Evolutionary conservation across 2,888 invertebrate genomes (phyloP).

Genomic region (Timandra comae): DNA sequence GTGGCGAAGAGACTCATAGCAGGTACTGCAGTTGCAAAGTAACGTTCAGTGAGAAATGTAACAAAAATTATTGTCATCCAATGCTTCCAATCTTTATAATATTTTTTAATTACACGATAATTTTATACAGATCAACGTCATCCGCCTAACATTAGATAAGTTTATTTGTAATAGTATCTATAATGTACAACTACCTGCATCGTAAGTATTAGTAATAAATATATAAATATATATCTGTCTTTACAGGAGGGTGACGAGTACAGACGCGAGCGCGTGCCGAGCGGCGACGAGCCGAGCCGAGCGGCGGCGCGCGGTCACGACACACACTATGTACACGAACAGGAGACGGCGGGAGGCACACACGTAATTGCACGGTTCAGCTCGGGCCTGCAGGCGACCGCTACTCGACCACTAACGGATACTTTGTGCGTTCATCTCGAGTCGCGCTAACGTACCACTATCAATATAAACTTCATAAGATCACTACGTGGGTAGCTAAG

Average conservation of each 20-base stretch:
- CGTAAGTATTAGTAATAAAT: slow-evolving; percentile 29
- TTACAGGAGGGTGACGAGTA: background rate
- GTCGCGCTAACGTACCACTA: slow-evolving; percentile 33
- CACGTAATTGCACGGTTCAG: slow-evolving; percentile 41
- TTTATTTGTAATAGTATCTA: background rate
- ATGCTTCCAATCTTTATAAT: slow-evolving; percentile 65
- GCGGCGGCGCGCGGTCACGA: slow-evolving; percentile 10
- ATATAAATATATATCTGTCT: slow-evolving; percentile 8
- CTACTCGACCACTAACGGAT: slow-evolving; percentile 19
- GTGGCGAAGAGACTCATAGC: background rate
- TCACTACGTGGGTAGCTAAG: slow-evolving; percentile 43
- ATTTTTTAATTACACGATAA: slow-evolving; percentile 51
- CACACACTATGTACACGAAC: slow-evolving; percentile 1
- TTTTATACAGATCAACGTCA: slow-evolving; percentile 61
- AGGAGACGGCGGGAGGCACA: slow-evolving; percentile 31
- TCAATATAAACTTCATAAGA: slow-evolving; percentile 38
- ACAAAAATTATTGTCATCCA: slow-evolving; percentile 76
- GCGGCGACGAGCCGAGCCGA: slow-evolving; percentile 1
- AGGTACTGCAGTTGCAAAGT: slow-evolving; percentile 21
- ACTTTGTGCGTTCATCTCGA: slow-evolving; percentile 47
- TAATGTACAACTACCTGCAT: slow-evolving; percentile 22
- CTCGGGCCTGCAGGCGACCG: slow-evolving; percentile 28
- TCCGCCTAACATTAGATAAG: slow-evolving; percentile 31
- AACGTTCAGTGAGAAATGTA: slow-evolving; percentile 49
- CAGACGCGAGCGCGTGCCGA: background rate